Evolutionary conservation across 2,113 vertebrate genomes (phyloP), one percentile per base, ranked within the genome.

Genomic region (Misgurnus mizolepis): DNA sequence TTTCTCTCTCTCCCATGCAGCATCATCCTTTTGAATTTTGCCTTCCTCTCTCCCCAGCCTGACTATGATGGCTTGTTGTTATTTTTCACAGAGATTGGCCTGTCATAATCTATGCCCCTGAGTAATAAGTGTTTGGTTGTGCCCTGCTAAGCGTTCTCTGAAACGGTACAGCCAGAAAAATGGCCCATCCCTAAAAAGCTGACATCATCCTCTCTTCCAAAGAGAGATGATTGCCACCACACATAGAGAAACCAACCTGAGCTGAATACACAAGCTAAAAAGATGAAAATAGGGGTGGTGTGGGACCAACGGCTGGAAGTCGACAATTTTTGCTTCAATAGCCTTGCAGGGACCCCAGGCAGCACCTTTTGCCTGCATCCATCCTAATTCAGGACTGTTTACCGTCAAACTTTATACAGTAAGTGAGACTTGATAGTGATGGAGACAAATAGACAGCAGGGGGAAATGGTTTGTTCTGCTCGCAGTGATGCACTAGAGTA

Each of bases 31-130:
- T 53, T 73, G 58, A 75, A 15, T 53, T 60, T 55, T n/a, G 5
- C 22, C 22, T 76, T 66, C 60, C 67, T 62, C 27, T 67, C 67
- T 65, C 53, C 75, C 49, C 45, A 56, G 40, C 45, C 45, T 40
- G 56, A 34, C 27, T 67, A 17, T 65, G 47, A 61, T 50, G 62
- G 60, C 43, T 5, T 87, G 80, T 89, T 91, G 89, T 93, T 92
- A 91, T 92, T 92, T 91, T 90, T 93, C 91, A 92, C 84, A 88
- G 90, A 91, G 89, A 92, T 93, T 91, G 91, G 90, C 86, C 91
- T 92, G 91, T 92, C 91, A 93, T 93, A 93, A 93, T 91, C 91
- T 91, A 93, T 93, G 90, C 89, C 85, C 74, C 83, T 91, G 92
- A 93, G 91, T 92, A 92, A 93, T 93, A 92, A 92, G 89, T 91